These are phyloP conservation scores for Chelon auratus DNA, from an alignment of 2,797 vertebrate genomes.

Conservation along the genomic window DNA sequence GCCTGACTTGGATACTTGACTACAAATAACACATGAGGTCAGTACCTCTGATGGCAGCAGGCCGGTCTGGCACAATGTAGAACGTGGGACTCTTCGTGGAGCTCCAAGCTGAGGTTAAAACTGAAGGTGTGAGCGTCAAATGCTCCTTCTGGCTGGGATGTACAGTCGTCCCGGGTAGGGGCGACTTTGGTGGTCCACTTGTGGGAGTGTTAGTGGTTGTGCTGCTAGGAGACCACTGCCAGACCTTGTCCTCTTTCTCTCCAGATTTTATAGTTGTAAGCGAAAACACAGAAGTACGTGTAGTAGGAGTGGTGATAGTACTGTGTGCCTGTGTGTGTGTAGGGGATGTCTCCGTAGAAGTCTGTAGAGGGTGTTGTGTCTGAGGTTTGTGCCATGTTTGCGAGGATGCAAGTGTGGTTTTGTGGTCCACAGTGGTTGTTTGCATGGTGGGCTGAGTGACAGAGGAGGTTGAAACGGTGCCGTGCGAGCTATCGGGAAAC, in stretches of 20 bases:
- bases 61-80: conserved; percentile 80
- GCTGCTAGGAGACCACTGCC: conserved; percentile 17
- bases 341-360: conserved; percentile 7
- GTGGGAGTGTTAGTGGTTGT: conserved; percentile 7
- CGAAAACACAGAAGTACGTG: conserved; percentile 1
- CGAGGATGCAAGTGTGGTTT: background rate
- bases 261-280: conserved; percentile 19
- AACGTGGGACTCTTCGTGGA: conserved; percentile 62
- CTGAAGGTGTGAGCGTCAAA: background rate
- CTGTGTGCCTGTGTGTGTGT: conserved; percentile 11
- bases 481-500: background rate
- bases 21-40: background rate
- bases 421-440: background rate
- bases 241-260: conserved; percentile 1
- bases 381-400: conserved; percentile 10
- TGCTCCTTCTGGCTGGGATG: conserved; percentile 5
- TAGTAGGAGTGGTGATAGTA: conserved; percentile 4
- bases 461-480: background rate
- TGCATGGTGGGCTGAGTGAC: conserved; percentile 1
- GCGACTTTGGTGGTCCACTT: conserved; percentile 1
- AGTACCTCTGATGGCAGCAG: conserved; percentile 76
- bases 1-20: background rate
- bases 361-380: background rate
- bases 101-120: conserved; percentile 24
- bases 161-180: background rate